Base-by-base conservation (phyloP, 2,888 invertebrate genomes). In the Beris chalybata region DNA sequence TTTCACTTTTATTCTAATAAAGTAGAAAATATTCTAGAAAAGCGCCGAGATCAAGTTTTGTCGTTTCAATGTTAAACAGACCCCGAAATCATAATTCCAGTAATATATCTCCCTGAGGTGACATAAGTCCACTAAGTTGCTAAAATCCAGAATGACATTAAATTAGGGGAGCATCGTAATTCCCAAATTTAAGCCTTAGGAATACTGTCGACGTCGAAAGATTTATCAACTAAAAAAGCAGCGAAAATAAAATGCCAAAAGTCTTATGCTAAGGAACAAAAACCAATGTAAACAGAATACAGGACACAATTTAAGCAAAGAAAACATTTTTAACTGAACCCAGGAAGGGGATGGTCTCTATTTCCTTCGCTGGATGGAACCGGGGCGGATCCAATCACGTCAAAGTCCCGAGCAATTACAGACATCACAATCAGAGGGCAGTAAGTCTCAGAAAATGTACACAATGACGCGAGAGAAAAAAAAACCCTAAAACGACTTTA, bases 101-200 rank as follows among this genome's bases (percentile, higher is more conserved):
- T 12, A 6, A 48, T 48, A 48, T 48, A 13, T 48, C 15, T 48
- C 48, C 48, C 48, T 48, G 12, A 48, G 48, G 48, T 48, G 48
- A 48, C 48, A 48, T 48, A 48, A 48, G 48, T 13, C 48, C 48
- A 48, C 38, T 38, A 38, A 48, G 48, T 48, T 48, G n/a, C n/a
- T 48, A 13, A 48, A 48, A 48, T 15, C 5, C 48, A 48, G 12
- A n/a, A 48, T 13, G 48, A 12, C n/a, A 48, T 13, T 13, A 48
- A 48, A 48, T 13, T 13, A 48, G 15, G 15, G 38, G 38, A 38
- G 38, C 38, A 38, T 38, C 38, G 38, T 38, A 38, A 38, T 38
- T 38, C 38, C 38, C 9, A 38, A 38, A 38, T 38, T 38, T 38
- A 38, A 38, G 38, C 38, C 38, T 38, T 38, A 9, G 38, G 38